Percentiles rank a stretch among this genome's conserved stretches.
phyloP scores from a whole-genome alignment of 2,797 vertebrate genomes.

The Sebastes oblongus region DNA sequence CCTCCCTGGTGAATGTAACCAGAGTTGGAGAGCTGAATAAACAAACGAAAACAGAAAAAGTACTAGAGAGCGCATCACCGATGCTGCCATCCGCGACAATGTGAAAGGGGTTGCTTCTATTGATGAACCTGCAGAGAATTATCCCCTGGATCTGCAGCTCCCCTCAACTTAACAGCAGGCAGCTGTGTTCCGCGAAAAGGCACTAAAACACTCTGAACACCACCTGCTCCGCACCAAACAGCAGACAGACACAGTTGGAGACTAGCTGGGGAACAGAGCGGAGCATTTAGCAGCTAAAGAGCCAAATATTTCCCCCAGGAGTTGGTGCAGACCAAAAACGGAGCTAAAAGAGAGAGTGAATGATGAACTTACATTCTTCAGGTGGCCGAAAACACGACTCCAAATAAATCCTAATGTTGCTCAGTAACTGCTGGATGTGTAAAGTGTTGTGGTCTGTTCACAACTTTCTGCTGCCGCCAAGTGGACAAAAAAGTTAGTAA shows the following conservation, averaged over 20 bases:
- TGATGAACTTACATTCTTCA: background rate
- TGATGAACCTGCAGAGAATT: background rate
- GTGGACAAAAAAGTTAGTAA: background rate
- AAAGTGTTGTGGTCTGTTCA: background rate
- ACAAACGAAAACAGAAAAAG: too few relatives aligned
- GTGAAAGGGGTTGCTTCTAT: background rate
- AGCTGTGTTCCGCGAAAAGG: background rate
- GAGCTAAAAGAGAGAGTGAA: background rate
- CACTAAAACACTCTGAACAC: background rate
- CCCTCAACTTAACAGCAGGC: background rate
- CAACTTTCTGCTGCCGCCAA: background rate
- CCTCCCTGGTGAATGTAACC: too few relatives aligned
- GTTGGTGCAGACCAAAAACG: background rate
- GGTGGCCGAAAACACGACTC: background rate
- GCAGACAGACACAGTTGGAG: background rate
- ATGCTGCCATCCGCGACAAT: background rate
- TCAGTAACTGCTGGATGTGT: background rate
- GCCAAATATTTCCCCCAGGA: background rate
- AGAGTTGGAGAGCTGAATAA: too few relatives aligned
- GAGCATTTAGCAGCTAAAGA: background rate
- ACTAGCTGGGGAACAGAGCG: background rate
- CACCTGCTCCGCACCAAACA: background rate
- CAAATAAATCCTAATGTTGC: background rate
- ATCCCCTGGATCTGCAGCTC: background rate
- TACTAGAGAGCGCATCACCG: too few relatives aligned